These are phyloP conservation scores for Musca vetustissima DNA, from an alignment of 1,140 invertebrate genomes.

Conservation along the genomic window DNA sequence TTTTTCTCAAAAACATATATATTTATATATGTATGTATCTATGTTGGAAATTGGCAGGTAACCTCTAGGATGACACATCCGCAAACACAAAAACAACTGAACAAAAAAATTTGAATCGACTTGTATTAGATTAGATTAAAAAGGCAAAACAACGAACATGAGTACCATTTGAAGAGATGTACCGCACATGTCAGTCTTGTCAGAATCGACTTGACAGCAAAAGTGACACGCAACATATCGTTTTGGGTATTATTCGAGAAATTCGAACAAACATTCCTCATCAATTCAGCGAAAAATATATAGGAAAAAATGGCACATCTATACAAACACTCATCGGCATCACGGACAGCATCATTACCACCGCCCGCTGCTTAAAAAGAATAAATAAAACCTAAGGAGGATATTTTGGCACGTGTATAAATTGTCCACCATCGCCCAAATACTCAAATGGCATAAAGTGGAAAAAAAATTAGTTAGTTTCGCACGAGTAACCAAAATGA, in stretches of 20 bases:
- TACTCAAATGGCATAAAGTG: neutral
- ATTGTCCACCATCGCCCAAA: neutral
- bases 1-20: too few species aligned
- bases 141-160: too few species aligned
- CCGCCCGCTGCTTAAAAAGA: neutral
- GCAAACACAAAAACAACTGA: neutral
- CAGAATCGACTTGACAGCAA: slow-evolving; percentile 2
- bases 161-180: neutral
- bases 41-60: too few species aligned
- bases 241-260: slow-evolving; percentile 1
- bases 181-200: slow-evolving; percentile 2
- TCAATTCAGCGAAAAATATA: neutral
- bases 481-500: slow-evolving; percentile 3
- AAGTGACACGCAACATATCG: slow-evolving; percentile 17
- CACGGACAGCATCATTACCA: neutral
- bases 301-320: neutral
- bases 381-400: neutral
- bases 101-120: neutral
- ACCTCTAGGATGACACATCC: neutral
- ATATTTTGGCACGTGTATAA: slow-evolving; percentile 7
- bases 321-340: slow-evolving; percentile 1
- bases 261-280: neutral
- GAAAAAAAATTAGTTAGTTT: slow-evolving; percentile 8
- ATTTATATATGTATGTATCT: too few species aligned
- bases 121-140: too few species aligned